Percentiles rank a stretch among this genome's conserved stretches.
Conservation (phyloP, 2,888 invertebrate genomes). For the Oscheius myriophilus region DNA sequence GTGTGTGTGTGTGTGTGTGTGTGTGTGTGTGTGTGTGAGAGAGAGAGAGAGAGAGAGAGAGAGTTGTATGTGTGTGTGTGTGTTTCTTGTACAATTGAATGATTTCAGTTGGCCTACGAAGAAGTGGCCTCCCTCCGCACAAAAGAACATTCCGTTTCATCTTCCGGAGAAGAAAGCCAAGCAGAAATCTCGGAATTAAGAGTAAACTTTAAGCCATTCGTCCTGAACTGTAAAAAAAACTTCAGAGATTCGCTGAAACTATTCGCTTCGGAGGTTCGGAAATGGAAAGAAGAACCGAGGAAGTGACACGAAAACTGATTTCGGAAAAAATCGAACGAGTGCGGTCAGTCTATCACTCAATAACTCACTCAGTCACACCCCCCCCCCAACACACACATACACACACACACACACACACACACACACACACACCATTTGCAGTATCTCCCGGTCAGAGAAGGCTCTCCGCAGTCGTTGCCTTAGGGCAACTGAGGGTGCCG, state of each 20-base stretch:
- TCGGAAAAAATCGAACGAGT: constrained; percentile 40
- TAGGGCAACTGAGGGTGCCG: constrained; percentile 18
- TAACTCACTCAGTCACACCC: too few species aligned
- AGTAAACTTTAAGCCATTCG: background rate
- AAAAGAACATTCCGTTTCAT: constrained; percentile 37
- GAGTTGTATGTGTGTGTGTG: constrained; percentile 9
- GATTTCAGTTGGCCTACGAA: constrained; percentile 41
- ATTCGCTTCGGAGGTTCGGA: constrained; percentile 56
- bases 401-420: too few species aligned
- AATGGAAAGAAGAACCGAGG: constrained; percentile 63
- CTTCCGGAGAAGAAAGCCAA: constrained; percentile 34
- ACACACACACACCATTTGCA: too few species aligned
- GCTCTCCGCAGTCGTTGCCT: constrained; percentile 16
- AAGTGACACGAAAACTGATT: constrained; percentile 62
- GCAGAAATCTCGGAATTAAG: constrained; percentile 32
- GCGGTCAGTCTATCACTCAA: constrained; percentile 27
- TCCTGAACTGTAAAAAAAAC: background rate
- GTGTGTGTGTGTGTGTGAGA: background rate
- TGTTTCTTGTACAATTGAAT: background rate
- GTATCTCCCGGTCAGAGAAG: constrained; percentile 31
- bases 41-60: background rate
- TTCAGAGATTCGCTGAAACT: constrained; percentile 54
- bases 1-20: background rate
- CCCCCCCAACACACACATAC: too few species aligned
- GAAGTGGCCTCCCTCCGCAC: constrained; percentile 37